A percentile compares a stretch with the other conserved stretches of the same genome.
Evolutionary conservation across 2,797 vertebrate species (phyloP).

Genomic region (Chromis chromis): DNA sequence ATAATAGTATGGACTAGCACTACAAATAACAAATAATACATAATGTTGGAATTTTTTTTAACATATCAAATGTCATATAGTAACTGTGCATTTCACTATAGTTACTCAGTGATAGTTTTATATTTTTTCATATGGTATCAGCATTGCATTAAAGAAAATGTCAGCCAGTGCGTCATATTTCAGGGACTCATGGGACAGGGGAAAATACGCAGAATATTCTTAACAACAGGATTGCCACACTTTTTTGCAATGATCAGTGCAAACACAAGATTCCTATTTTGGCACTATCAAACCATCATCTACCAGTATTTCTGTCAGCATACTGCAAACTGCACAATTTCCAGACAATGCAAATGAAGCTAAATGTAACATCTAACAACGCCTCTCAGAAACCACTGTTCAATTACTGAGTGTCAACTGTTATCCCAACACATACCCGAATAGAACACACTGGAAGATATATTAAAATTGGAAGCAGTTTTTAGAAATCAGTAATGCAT

Average conservation of each 20-base stretch:
- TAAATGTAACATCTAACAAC: neutral
- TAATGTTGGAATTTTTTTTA: neutral
- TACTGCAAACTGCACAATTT: neutral
- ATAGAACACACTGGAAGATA: too few relatives aligned
- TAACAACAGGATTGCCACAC: neutral
- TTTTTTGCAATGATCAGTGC: neutral
- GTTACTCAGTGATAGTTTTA: neutral
- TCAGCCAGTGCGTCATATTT: neutral
- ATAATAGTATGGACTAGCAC: too few relatives aligned
- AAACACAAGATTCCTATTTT: neutral
- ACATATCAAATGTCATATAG: neutral
- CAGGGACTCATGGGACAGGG: neutral
- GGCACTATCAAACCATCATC: neutral
- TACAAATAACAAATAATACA: too few relatives aligned
- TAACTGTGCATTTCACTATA: neutral
- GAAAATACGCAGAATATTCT: neutral
- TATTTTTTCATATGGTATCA: neutral
- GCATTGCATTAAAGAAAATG: neutral
- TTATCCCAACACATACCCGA: too few relatives aligned
- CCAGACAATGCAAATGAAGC: neutral
- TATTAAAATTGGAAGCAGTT: neutral
- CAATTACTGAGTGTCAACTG: neutral
- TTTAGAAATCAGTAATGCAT: slow-evolving; percentile 1
- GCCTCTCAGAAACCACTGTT: neutral
- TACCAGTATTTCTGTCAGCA: neutral